Base-by-base conservation (phyloP, 2,113 vertebrate species). In the Prolemur simus region DNA sequence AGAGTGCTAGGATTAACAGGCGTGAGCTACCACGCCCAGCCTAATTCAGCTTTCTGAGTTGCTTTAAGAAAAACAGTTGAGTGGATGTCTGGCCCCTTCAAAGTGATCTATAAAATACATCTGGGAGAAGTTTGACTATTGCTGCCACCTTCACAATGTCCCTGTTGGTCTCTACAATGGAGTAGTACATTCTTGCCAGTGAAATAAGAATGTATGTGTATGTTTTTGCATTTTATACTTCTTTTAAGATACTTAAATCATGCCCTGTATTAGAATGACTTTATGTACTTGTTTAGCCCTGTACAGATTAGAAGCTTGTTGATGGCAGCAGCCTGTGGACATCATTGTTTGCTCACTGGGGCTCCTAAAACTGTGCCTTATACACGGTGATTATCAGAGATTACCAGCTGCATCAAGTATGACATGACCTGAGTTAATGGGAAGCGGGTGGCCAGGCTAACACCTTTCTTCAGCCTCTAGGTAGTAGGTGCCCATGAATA, bases 101-200 rank as follows among this genome's bases (percentile, higher is more conserved):
- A 74, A 84, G 49, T 78, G 63, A 80, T 71, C 52, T 81, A 20
- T 54, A 90, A 92, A 94, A 87, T 83, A 52, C 37, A 80, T 77
- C 49, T 91, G 49, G 29, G n/a, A 92, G 78, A 85, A 60, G 21
- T 56, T 37, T 91, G 74, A 76, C 64, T 64, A n/a, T 37, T 49
- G n/a, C 18, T 45, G 64, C 32, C 52, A 10, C 14, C 45, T 76
- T 81, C 5, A 11, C 2, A 1, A 4, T n/a, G 34, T 74, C 42
- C 49, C 34, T 23, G 9, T 45, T 60, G 27, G 15, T 76, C 29
- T 91, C 32, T 77, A 52, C 84, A 15, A 2, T 74, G 80, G 23
- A 95, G 34, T 7, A 73, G 37, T 42, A 18, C 1, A 32, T 60
- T 88, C 56, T 47, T 76, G 32, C 58, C 27, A 56, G 74, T 32